Evolutionary conservation across 2,888 invertebrate genomes (phyloP), one percentile per base, ranked within the genome.

Genomic region (Drosophila atroscutellata): DNA sequence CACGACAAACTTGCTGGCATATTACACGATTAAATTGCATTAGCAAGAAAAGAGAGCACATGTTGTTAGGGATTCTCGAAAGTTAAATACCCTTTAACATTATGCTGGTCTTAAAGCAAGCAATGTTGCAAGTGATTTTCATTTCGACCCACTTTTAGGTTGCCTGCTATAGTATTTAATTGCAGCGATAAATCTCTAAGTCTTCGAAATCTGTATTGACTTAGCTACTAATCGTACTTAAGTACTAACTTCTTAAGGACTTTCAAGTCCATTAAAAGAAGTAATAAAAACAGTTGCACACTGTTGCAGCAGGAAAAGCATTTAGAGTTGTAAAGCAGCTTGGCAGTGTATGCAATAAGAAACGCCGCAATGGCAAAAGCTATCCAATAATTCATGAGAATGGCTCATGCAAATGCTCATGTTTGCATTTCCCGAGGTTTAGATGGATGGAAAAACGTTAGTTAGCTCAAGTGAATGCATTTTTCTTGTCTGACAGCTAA

Each of bases 21-120:
- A 62, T 67, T 55, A 58, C 56, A 63, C 60, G 39, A 63, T 76
- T 32, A 72, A 88, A 86, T 72, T 75, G 37, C 66, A 77, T 77
- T 71, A 69, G 45, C 54, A 47, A 32, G 50, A 57, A 50, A 70
- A 61, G 11, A 34, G 36, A 47, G 32, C 28, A 32, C 0, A 9
- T 1, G 0, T 8, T 13, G 1, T 26, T 30, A 9, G 11, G 24
- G 20, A 18, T 18, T 39, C 1, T 1, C n/a, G 20, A 62, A 64
- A 11, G 11, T 28, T 26, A 30, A 8, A 66, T 59, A 49, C 65
- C 6, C 58, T 64, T n/a, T n/a, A n/a, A n/a, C n/a, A 47, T 47
- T 47, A 2, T 24, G 47, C 26, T 26, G 15, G 4, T 15, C 24
- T 26, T 26, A 24, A 47, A 26, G 20, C 15, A 32, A 32, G 7